phyloP scores from a whole-genome alignment of 2,797 vertebrate genomes.

The Hydrolagus colliei region DNA sequence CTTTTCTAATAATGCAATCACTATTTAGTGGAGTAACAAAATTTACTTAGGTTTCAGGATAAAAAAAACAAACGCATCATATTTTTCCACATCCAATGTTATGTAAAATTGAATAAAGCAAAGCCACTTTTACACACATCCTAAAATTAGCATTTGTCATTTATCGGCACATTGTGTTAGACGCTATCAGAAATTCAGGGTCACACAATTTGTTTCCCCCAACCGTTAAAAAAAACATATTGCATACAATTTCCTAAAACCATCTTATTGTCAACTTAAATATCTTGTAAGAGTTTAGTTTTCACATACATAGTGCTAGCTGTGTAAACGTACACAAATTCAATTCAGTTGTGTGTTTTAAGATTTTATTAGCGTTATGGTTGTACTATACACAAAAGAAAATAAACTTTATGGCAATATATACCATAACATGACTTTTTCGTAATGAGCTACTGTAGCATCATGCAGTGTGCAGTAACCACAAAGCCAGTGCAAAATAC shows the following conservation, averaged over 20 bases:
- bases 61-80: background rate
- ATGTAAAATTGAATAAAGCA: background rate
- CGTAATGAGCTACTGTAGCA: constrained; percentile 40
- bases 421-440: background rate
- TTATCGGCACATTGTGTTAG: background rate
- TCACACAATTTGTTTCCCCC: background rate
- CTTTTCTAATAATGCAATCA: background rate
- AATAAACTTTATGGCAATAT: constrained; percentile 4
- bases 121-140: background rate
- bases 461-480: constrained; percentile 69
- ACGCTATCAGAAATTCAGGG: constrained; percentile 15
- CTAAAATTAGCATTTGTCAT: background rate
- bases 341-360: background rate
- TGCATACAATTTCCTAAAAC: background rate
- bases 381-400: background rate
- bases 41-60: constrained; percentile 5
- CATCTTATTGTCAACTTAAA: constrained; percentile 25
- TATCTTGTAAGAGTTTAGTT: background rate
- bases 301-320: background rate
- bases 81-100: background rate
- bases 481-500: constrained; percentile 49
- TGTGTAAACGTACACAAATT: constrained; percentile 2
- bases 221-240: constrained; percentile 1
- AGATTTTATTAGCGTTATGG: background rate
- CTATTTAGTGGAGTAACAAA: constrained; percentile 2